Evolutionary conservation across 2,797 vertebrate species (phyloP), one percentile per base, ranked within the genome.

Genomic region (Distichodus sexfasciatus): DNA sequence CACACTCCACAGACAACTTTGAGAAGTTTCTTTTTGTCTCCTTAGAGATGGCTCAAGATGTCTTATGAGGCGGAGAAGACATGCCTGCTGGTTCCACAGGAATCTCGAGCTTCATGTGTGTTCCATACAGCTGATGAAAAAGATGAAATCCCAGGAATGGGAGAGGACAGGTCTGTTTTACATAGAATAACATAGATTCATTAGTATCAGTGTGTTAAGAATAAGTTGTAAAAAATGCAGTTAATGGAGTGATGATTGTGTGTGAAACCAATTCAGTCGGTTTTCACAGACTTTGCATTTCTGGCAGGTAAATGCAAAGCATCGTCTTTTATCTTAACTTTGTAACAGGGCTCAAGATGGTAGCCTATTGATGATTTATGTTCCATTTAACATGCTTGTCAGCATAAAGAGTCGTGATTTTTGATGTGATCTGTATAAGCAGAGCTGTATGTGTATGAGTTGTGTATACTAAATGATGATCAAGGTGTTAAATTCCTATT

Each of bases 21-120:
- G 61, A 57, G 6, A 61, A 15, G 6, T 19, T 47, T 24, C 59
- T 19, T 62, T 69, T 31, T 6, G 36, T 36, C 24, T 6, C 19
- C 1, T 58, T 78, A 91, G 90, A 84, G 83, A 91, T 89, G 89
- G 88, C 86, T 74, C 79, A 91, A 87, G 83, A 91, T 91, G 88
- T 88, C 89, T 8, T 71, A 85, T 85, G 86, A 86, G 68, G 80
- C 86, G 70, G 87, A 91, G 9, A 86, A 87, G 67, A 70, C 86
- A 66, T 84, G 77, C 54, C 76, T 89, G 63, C 50, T 90, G 79
- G 78, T 86, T 38, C 61, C 84, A 2, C 80, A 78, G 71, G 87
- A 89, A 75, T 85, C 85, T 62, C 84, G 75, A 38, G 84, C 87
- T 0, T 87, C 90, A 66, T 89, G 87, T 55, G 50, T 87, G 67